Conservation (phyloP, 2,113 vertebrate genomes). For the Acanthisitta chloris region DNA sequence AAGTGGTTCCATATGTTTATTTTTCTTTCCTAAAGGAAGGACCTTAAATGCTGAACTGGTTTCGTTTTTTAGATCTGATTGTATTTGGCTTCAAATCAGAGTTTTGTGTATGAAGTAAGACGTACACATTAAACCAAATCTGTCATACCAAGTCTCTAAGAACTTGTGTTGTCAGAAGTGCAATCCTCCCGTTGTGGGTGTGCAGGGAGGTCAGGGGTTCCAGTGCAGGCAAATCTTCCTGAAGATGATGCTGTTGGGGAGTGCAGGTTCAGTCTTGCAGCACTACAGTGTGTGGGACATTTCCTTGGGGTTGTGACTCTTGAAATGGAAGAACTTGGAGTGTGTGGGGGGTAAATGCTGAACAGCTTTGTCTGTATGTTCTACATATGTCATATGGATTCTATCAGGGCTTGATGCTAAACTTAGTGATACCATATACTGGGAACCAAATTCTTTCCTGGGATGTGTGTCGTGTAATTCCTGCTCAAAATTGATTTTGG, state of each 20-base stretch:
- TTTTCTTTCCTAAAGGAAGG: conserved; percentile 20
- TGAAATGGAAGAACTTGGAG: background rate
- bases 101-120: conserved; percentile 12
- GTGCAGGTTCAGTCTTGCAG: background rate
- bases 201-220: background rate
- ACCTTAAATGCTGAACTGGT: background rate
- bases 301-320: background rate
- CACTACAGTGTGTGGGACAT: background rate
- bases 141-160: background rate
- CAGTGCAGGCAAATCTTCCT: conserved; percentile 25
- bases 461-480: background rate
- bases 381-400: background rate
- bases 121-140: conserved; percentile 11
- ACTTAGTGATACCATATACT: background rate
- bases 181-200: background rate
- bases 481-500: conserved; percentile 28
- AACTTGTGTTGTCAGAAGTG: background rate
- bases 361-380: conserved; percentile 11
- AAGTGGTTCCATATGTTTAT: background rate
- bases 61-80: conserved; percentile 51
- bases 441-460: conserved; percentile 46
- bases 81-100: conserved; percentile 13
- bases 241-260: background rate
- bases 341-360: background rate
- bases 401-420: conserved; percentile 48